These are phyloP conservation scores for Ophonus ardosiacus DNA, from an alignment of 2,888 invertebrate genomes.

Conservation along the genomic window DNA sequence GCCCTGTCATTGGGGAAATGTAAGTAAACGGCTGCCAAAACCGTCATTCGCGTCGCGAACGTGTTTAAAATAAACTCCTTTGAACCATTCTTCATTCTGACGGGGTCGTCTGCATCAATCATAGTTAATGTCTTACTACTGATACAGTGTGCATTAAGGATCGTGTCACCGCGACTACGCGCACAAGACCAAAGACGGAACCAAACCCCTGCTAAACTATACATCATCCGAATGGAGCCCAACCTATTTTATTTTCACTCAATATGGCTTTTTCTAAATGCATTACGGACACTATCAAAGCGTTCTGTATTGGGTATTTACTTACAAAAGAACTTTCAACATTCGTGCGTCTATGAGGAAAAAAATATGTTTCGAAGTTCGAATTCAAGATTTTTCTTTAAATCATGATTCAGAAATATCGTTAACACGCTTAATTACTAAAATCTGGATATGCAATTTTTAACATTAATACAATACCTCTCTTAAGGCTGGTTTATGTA, in stretches of 20 bases:
- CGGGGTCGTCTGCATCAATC: conserved; percentile 30
- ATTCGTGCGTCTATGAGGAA: too few species aligned
- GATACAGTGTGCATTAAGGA: conserved; percentile 14
- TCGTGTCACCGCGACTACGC: not conserved
- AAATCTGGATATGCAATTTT: too few species aligned
- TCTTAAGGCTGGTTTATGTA: too few species aligned
- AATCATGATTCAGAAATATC: too few species aligned
- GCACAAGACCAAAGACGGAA: not conserved
- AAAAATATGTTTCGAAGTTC: too few species aligned
- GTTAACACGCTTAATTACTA: too few species aligned
- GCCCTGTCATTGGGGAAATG: not conserved
- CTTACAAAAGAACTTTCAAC: not conserved
- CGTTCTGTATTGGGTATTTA: not conserved
- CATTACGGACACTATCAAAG: not conserved
- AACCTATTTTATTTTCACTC: not conserved
- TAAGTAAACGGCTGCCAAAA: conserved; percentile 40
- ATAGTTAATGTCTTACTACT: conserved; percentile 37
- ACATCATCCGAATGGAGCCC: not conserved
- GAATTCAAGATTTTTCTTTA: too few species aligned
- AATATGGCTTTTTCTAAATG: not conserved
- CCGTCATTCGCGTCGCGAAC: conserved; percentile 7
- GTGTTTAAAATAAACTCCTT: conserved; percentile 40
- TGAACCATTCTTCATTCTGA: conserved; percentile 35
- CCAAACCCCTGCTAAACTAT: not conserved
- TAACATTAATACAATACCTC: too few species aligned